phyloP scores from a whole-genome alignment of 2,113 vertebrate species.

The Loxodonta africana region DNA sequence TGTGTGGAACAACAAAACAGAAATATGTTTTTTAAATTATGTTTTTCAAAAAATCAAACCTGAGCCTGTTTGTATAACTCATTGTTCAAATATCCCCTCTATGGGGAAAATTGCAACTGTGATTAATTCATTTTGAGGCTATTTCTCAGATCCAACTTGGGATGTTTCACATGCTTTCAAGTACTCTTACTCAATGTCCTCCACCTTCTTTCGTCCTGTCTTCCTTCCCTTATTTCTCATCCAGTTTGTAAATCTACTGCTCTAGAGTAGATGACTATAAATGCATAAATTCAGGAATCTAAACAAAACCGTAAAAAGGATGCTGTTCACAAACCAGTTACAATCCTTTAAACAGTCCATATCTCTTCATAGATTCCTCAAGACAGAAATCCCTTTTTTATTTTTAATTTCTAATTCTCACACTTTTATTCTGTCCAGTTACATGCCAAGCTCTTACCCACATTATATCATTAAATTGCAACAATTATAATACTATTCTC shows the following conservation, averaged over 20 bases:
- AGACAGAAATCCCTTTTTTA: background rate
- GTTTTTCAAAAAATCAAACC: constrained; percentile 60
- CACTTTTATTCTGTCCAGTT: background rate
- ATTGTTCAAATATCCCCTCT: constrained; percentile 46
- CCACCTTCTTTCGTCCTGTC: background rate
- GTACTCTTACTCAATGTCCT: constrained; percentile 20
- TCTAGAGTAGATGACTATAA: background rate
- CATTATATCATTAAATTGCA: background rate
- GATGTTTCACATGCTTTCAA: constrained; percentile 17
- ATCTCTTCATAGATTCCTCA: background rate
- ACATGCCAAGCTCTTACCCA: background rate
- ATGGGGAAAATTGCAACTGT: background rate
- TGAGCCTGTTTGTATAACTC: background rate
- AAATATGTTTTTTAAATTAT: background rate
- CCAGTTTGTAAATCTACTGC: background rate
- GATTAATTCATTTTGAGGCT: constrained; percentile 36
- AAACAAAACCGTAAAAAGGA: background rate
- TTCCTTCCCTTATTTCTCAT: background rate
- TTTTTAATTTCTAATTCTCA: constrained; percentile 47
- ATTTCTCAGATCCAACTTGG: background rate
- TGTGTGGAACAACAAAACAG: background rate
- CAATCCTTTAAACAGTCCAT: background rate
- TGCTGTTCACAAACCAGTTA: background rate
- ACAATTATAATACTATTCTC: background rate
- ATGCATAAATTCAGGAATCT: background rate